Evolutionary conservation across 2,888 invertebrate species (phyloP), one percentile per base, ranked within the genome.

Genomic region (Lepidocyrtinus sp.): DNA sequence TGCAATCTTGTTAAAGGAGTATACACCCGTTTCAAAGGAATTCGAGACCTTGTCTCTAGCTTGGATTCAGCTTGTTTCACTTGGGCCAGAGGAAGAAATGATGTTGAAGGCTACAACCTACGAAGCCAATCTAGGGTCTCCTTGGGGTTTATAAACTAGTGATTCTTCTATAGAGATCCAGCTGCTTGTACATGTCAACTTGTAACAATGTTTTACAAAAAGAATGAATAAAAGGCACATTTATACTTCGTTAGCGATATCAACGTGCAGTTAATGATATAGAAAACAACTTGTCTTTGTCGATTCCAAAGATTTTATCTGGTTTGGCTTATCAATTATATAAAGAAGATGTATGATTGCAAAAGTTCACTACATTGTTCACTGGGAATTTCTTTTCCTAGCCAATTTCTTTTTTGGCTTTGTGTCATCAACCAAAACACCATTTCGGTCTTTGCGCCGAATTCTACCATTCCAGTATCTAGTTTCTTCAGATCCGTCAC

Each of bases 401-500:
- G n/a, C n/a, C n/a, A 9, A 22, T 59, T 71, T 62, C n/a, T 3
- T 12, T 15, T 64, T 65, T 26, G 12, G 15, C 46, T 72, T 71
- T 24, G 76, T 80, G 88, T 98, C 97, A 91, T 96, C 92, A 62
- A 97, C 90, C 0, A 98, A 91, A 87, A 93, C 93, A 0, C 97
- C 97, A 85, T 94, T 92, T 87, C 92, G 93, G 89, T 97, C 95
- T 89, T 96, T 97, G 73, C 96, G 91, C 70, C 97, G 91, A 22
- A 96, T 91, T 73, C 97, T 91, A 0, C 98, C 98, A 86, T 94
- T 95, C 0, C 95, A 92, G 88, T 97, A 98, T n/a, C 95, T 91
- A 1, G 73, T 79, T 65, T 79, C 79, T 50, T 69, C 69, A 12
- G 79, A 79, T 7, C 97, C 98, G 89, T 97, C 96, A 84, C 90